Evolutionary conservation across 2,888 invertebrate genomes (phyloP), one percentile per base, ranked within the genome.

Genomic region (Stomorhina lunata): DNA sequence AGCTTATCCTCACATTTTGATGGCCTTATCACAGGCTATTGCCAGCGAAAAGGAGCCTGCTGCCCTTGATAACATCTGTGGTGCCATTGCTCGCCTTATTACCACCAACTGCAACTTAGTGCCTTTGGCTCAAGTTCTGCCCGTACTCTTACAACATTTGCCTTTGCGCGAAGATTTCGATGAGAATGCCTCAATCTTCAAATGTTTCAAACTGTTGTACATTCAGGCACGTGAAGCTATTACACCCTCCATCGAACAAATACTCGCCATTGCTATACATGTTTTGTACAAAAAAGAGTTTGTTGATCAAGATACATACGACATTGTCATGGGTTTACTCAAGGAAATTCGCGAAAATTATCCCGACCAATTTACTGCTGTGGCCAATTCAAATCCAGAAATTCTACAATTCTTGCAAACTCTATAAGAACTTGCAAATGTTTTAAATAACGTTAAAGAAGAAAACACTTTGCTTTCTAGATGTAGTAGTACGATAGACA

Each of bases 61-160:
- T 43, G 94, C 94, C 4, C 91, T 95, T 78, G 96, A 96, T 88
- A 96, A 96, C 88, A 94, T 96, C 84, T 95, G 95, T 89, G 96
- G 95, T 63, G 95, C 96, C 34, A 92, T 95, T 66, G 94, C 95
- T 27, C 93, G 95, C 77, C 92, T 96, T 87, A 95, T 96, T 65
- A 91, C 94, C 40, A 93, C 93, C 2, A 95, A 95, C 90, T 91
- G 92, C 50, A 90, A 90, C 73, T 92, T 92, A 84, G 92, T 96
- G 79, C 96, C 96, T 20, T 88, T 96, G 75, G 93, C 93, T n/a
- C 94, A 95, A 90, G 95, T 96, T 4, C 92, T 96, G 82, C 95
- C 95, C 0, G 94, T 94, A 7, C 93, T 95, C 76, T 90, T 96
- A 2, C 92, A 93, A 86, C 93, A 94, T 89, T 90, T 96, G 75